Base-by-base conservation (phyloP, 2,113 vertebrate genomes). In the Halichoerus grypus region DNA sequence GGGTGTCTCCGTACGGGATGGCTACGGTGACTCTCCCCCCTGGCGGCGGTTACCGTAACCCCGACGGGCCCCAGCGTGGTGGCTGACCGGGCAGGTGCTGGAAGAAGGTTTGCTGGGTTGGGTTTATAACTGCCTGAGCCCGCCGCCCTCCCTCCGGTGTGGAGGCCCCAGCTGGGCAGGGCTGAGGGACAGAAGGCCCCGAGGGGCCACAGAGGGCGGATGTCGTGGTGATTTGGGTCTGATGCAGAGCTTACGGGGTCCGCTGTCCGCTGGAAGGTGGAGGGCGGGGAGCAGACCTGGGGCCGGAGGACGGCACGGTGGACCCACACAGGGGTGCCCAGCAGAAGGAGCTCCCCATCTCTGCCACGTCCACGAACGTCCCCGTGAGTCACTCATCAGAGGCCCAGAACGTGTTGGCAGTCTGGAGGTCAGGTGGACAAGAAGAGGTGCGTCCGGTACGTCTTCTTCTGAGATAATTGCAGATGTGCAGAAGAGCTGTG, bases 391-490 rank as follows among this genome's bases (percentile, higher is more conserved):
- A 39, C 15, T 76, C 65, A 82, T 53, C 61, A 61, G 91, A 93
- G 22, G n/a, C 61, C 85, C 69, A 85, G 77, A 63, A 93, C 82
- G 57, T 65, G 7, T 31, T 65, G 42, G 36, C 28, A 2, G 39
- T 85, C 55, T 51, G 51, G 90, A 51, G n/a, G 39, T 86, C 19
- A 72, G 94, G 65, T 72, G 51, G 31, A 15, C 19, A 26, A 83
- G 39, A 81, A 33, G 71, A 76, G 42, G 15, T 5, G 13, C 31
- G 79, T 55, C 74, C 36, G 36, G 36, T 36, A 49, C 21, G 74
- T 83, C 36, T 84, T 7, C 31, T 67, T 79, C 83, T 92, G 63
- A 55, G 85, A 67, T 82, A 26, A 84, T 57, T 85, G 91, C 26
- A 88, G 22, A 49, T 67, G 69, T 42, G 31, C 26, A 71, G 71